These are phyloP conservation scores for Rousettus madagascariensis DNA, from an alignment of 2,797 vertebrate species.

Conservation along the genomic window DNA sequence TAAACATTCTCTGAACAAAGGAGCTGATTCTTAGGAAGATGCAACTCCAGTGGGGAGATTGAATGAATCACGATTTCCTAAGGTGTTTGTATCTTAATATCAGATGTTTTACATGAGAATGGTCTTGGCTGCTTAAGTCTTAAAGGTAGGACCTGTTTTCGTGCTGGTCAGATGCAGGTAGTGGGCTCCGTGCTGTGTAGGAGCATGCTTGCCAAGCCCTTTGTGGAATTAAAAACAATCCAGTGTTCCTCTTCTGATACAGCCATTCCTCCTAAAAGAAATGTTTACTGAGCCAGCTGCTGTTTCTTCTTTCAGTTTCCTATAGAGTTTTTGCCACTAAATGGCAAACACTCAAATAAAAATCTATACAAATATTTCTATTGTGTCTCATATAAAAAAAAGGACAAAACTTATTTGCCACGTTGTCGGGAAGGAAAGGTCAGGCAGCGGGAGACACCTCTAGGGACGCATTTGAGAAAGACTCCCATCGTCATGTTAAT, in stretches of 20 bases:
- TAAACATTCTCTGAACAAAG: not conserved
- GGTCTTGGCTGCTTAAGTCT: not conserved
- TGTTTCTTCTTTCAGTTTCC: constrained; percentile 22
- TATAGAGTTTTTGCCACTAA: not conserved
- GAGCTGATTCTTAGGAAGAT: not conserved
- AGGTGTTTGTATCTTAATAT: not conserved
- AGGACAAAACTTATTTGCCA: not conserved
- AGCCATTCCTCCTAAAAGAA: constrained; percentile 4
- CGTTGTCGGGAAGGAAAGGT: constrained; percentile 8
- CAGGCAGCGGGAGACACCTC: constrained; percentile 30
- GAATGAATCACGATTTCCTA: not conserved
- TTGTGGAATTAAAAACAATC: not conserved
- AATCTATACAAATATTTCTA: constrained; percentile 44
- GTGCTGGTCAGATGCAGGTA: fast-evolving
- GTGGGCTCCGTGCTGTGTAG: fast-evolving
- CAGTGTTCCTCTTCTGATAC: not conserved
- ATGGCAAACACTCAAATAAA: constrained; percentile 40
- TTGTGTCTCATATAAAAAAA: constrained; percentile 38
- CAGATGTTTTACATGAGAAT: not conserved
- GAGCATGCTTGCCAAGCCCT: not conserved
- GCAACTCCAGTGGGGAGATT: not conserved
- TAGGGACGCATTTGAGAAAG: not conserved
- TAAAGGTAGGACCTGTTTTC: not conserved
- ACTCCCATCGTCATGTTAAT: not conserved
- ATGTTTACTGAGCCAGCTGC: not conserved